Conservation (phyloP, 1,140 invertebrate species). For the Pachypeltis micranthus region DNA sequence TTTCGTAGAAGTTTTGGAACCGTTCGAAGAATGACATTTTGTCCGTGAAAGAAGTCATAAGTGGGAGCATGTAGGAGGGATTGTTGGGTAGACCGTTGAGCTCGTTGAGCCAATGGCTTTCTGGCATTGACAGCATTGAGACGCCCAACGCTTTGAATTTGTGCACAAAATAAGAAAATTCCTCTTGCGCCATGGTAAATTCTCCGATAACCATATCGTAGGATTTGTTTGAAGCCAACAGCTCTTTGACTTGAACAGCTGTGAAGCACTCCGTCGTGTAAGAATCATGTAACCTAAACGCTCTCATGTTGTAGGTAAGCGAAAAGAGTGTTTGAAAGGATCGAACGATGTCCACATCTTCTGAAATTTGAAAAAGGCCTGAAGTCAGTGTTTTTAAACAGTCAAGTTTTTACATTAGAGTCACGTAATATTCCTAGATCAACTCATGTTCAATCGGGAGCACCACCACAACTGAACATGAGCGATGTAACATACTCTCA, state of each 20-base stretch:
- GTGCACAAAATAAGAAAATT: neutral
- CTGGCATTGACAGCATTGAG: neutral
- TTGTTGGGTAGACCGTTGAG: conserved; percentile 21
- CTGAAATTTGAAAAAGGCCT: neutral
- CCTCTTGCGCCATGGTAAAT: neutral
- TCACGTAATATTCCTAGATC: too few species aligned
- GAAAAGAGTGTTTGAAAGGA: neutral
- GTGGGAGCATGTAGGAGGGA: conserved; percentile 21
- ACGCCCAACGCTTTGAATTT: neutral
- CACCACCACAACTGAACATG: too few species aligned
- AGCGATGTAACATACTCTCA: too few species aligned
- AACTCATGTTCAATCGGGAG: too few species aligned
- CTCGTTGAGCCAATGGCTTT: neutral
- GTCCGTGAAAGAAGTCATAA: too few species aligned
- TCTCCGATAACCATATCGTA: conserved; percentile 1
- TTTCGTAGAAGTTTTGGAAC: conserved; percentile 14
- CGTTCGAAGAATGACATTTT: conserved; percentile 22
- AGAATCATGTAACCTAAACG: neutral
- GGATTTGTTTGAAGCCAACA: neutral
- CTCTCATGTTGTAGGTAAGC: neutral
- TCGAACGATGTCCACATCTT: neutral
- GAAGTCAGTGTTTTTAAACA: too few species aligned
- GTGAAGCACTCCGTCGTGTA: neutral
- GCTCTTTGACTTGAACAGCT: too few species aligned
- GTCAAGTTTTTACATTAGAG: too few species aligned